Conservation (phyloP, 2,888 invertebrate genomes). For the Eupithecia subfuscata region DNA sequence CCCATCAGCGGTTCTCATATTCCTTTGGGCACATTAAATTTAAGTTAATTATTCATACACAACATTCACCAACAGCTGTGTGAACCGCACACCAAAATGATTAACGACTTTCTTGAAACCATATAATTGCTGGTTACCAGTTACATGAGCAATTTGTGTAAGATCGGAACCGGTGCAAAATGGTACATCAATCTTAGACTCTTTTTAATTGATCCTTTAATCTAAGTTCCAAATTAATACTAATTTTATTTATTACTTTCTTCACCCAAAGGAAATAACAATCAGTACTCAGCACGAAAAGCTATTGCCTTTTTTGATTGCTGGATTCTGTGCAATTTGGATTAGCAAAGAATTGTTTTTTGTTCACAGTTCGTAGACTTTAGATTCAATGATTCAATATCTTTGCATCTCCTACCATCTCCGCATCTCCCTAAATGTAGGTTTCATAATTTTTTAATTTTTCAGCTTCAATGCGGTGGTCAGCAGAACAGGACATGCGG, state of each 20-base stretch:
- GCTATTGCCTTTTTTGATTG: too few relatives aligned
- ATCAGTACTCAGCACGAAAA: too few relatives aligned
- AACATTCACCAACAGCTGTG: conserved; percentile 7
- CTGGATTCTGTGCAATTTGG: too few relatives aligned
- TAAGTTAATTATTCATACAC: neutral
- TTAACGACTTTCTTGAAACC: conserved; percentile 12
- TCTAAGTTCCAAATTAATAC: neutral
- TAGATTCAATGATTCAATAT: neutral
- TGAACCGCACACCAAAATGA: conserved; percentile 2
- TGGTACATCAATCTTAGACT: neutral
- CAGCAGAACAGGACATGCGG: conserved; percentile 82
- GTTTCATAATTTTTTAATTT: conserved; percentile 18
- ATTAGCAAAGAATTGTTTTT: neutral
- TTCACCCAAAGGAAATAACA: too few relatives aligned
- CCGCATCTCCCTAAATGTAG: neutral
- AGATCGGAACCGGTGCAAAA: neutral
- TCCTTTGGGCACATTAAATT: neutral
- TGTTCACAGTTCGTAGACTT: neutral
- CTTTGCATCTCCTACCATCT: neutral
- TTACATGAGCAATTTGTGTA: neutral
- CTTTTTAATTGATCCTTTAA: neutral
- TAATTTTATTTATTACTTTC: too few relatives aligned
- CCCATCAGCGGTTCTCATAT: neutral
- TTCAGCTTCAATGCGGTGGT: conserved; percentile 85
- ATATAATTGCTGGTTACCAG: neutral